A percentile compares a stretch with the other conserved stretches of the same genome.
These are phyloP conservation scores for Microplitis manilae DNA, from an alignment of 2,888 invertebrate genomes.

Conservation along the genomic window DNA sequence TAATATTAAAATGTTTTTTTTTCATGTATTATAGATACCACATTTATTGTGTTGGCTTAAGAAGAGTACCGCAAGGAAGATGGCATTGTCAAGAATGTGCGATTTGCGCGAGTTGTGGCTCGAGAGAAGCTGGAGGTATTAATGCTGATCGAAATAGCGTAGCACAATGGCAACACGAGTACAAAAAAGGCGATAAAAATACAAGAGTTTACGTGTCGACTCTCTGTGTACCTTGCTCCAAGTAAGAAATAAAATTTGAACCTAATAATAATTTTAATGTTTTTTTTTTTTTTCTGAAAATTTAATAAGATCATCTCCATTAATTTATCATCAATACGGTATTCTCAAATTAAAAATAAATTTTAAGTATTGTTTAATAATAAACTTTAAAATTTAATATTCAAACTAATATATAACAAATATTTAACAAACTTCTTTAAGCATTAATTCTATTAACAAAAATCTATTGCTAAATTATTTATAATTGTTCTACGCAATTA, in stretches of 20 bases:
- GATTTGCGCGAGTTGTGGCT: constrained; percentile 75
- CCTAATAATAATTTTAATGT: neutral
- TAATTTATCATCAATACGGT: neutral
- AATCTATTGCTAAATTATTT: neutral
- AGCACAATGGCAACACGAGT: constrained; percentile 74
- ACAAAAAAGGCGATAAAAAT: constrained; percentile 73
- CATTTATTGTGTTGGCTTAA: constrained; percentile 89
- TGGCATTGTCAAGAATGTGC: constrained; percentile 92
- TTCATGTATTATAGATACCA: constrained; percentile 77
- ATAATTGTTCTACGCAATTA: neutral
- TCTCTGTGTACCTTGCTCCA: constrained; percentile 81
- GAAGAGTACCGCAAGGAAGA: constrained; percentile 85
- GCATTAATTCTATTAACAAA: neutral
- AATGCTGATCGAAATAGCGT: constrained; percentile 69
- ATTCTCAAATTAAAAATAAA: constrained; percentile 1
- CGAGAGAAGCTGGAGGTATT: constrained; percentile 71
- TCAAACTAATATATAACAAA: neutral
- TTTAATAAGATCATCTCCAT: neutral
- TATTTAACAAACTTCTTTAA: neutral
- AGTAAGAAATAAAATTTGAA: constrained; percentile 71
- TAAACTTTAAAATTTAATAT: neutral
- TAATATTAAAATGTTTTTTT: neutral
- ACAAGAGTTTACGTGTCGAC: constrained; percentile 72
- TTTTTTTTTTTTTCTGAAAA: neutral
- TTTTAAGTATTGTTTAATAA: neutral